Percentiles rank a stretch among this genome's conserved stretches.
These are phyloP conservation scores for Apamea epomidion DNA, from an alignment of 2,888 invertebrate genomes.

Conservation along the genomic window DNA sequence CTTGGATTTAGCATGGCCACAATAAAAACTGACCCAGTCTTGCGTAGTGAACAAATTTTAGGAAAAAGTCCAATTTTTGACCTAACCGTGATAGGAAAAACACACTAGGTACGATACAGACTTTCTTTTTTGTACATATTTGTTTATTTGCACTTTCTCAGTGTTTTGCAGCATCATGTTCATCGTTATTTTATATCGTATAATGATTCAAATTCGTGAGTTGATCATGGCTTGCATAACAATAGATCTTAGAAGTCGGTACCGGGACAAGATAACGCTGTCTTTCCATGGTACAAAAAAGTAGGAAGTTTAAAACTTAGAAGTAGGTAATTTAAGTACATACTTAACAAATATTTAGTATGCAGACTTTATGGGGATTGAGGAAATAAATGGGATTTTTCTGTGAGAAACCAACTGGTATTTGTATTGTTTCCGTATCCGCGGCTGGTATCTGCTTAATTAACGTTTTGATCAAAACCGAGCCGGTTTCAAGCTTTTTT, in stretches of 20 bases:
- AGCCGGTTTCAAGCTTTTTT: not conserved
- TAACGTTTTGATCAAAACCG: not conserved
- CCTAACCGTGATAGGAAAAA: not conserved
- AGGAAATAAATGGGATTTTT: slow-evolving; percentile 32
- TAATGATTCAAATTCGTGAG: not conserved
- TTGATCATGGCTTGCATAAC: not conserved
- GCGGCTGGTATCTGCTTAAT: not conserved
- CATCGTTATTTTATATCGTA: not conserved
- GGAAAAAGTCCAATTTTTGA: not conserved
- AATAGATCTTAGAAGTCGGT: not conserved
- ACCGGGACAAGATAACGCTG: not conserved
- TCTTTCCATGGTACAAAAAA: not conserved
- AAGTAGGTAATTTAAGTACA: not conserved
- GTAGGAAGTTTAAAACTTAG: not conserved
- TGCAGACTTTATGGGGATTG: not conserved
- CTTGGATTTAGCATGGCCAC: not conserved
- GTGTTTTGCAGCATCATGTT: not conserved
- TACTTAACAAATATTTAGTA: not conserved
- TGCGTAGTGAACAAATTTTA: not conserved
- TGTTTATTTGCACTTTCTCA: not conserved
- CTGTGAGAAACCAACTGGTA: slow-evolving; percentile 12
- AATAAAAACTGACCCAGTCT: not conserved
- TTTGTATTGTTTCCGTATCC: not conserved
- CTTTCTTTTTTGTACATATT: not conserved
- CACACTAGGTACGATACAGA: not conserved